Conservation (phyloP, 2,113 vertebrate genomes). For the Lucifuga dentata region DNA sequence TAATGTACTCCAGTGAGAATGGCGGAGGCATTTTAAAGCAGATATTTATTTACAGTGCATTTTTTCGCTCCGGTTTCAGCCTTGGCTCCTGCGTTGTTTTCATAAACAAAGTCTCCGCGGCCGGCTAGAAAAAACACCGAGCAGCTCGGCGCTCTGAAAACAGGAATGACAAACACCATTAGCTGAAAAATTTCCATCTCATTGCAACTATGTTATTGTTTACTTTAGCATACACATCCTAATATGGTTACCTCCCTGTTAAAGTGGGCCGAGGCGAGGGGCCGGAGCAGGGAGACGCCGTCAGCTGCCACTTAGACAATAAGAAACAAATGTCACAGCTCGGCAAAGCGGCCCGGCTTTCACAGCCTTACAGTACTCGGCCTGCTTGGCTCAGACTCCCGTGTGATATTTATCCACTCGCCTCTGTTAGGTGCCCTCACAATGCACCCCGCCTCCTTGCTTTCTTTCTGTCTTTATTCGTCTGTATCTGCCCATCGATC, state of each 20-base stretch:
- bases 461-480: constrained; percentile 59
- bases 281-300: constrained; percentile 87
- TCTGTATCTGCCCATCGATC: constrained; percentile 67
- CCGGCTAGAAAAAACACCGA: constrained; percentile 62
- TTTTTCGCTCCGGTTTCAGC: constrained; percentile 76
- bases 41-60: constrained; percentile 76
- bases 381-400: constrained; percentile 65
- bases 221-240: constrained; percentile 95
- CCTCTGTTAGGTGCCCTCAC: constrained; percentile 58
- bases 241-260: constrained; percentile 96
- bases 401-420: constrained; percentile 72
- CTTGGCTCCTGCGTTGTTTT: constrained; percentile 80
- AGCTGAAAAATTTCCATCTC: constrained; percentile 92
- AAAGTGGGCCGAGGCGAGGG: constrained; percentile 85
- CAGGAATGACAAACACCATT: constrained; percentile 91
- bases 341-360: constrained; percentile 82
- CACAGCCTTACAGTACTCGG: constrained; percentile 82
- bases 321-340: constrained; percentile 93
- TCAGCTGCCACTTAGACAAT: constrained; percentile 92
- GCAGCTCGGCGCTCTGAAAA: constrained; percentile 82
- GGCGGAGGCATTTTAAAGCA: constrained; percentile 70
- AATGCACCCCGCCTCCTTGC: constrained; percentile 36
- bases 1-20: constrained; percentile 76
- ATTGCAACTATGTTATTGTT: constrained; percentile 99
- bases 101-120: constrained; percentile 81